A percentile compares a stretch with the other conserved stretches of the same genome.
These are phyloP conservation scores for Latrodectus elegans DNA, from an alignment of 2,888 invertebrate genomes.

Conservation along the genomic window DNA sequence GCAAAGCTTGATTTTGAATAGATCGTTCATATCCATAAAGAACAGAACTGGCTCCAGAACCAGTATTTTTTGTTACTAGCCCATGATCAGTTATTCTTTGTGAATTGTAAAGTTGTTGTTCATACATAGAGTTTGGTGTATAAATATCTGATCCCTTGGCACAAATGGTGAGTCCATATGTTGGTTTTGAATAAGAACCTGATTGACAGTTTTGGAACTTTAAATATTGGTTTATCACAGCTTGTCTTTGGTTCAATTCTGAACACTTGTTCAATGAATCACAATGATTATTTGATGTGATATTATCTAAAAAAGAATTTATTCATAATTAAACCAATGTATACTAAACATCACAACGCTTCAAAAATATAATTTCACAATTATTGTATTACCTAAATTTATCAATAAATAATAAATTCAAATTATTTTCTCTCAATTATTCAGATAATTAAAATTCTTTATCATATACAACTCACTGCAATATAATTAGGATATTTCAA, in stretches of 20 bases:
- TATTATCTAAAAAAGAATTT: background rate
- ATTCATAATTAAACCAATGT: no score
- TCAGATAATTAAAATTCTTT: no score
- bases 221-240: conserved; percentile 62
- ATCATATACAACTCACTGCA: no score
- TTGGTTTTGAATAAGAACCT: conserved; percentile 18
- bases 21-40: conserved; percentile 22
- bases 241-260: conserved; percentile 60
- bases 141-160: conserved; percentile 29
- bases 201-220: conserved; percentile 55
- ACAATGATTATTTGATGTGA: conserved; percentile 1
- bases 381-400: no score
- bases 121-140: conserved; percentile 13
- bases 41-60: conserved; percentile 4
- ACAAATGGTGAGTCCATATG: conserved; percentile 22
- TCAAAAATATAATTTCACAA: no score
- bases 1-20: conserved; percentile 12
- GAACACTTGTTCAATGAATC: conserved; percentile 23
- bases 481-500: no score
- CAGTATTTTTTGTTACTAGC: conserved; percentile 6
- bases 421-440: no score
- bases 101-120: conserved; percentile 34
- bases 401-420: no score
- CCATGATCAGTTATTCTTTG: conserved; percentile 24
- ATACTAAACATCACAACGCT: no score